A percentile compares a stretch with the other conserved stretches of the same genome.
phyloP scores from a whole-genome alignment of 2,113 vertebrate species.

The Hippopotamus amphibius region DNA sequence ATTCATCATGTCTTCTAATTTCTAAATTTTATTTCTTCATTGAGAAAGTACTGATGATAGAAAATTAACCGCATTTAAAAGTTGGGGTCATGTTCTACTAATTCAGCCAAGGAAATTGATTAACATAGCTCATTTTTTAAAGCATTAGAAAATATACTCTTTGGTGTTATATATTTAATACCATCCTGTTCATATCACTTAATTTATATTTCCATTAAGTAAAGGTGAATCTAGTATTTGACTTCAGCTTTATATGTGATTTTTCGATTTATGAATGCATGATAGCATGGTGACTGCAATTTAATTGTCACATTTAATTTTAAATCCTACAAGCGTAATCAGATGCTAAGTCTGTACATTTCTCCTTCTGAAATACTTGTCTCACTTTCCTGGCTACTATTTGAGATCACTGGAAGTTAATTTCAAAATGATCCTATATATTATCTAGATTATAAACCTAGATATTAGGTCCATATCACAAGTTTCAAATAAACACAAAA shows the following conservation, averaged over 20 bases:
- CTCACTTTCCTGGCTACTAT: neutral
- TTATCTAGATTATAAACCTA: neutral
- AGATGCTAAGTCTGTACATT: neutral
- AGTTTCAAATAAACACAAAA: conserved; percentile 1
- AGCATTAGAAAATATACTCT: conserved; percentile 32
- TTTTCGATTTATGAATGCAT: neutral
- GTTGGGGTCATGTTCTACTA: conserved; percentile 31
- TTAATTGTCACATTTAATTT: conserved; percentile 15
- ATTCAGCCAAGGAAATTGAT: conserved; percentile 61
- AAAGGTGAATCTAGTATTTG: conserved; percentile 25
- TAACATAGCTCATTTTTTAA: conserved; percentile 45
- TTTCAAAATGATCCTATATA: neutral
- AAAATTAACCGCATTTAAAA: conserved; percentile 76
- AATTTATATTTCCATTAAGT: conserved; percentile 63
- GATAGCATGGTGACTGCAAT: neutral
- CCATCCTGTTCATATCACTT: neutral
- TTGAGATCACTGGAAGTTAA: neutral
- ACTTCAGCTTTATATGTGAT: neutral
- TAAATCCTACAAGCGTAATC: neutral
- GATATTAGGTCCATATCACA: neutral
- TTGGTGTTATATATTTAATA: conserved; percentile 35
- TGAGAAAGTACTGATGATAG: conserved; percentile 40
- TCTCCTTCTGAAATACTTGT: neutral
- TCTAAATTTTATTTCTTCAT: conserved; percentile 68
- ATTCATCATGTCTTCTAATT: conserved; percentile 74